Evolutionary conservation across 2,797 vertebrate species (phyloP).

Genomic region (Centroberyx gerrardi): DNA sequence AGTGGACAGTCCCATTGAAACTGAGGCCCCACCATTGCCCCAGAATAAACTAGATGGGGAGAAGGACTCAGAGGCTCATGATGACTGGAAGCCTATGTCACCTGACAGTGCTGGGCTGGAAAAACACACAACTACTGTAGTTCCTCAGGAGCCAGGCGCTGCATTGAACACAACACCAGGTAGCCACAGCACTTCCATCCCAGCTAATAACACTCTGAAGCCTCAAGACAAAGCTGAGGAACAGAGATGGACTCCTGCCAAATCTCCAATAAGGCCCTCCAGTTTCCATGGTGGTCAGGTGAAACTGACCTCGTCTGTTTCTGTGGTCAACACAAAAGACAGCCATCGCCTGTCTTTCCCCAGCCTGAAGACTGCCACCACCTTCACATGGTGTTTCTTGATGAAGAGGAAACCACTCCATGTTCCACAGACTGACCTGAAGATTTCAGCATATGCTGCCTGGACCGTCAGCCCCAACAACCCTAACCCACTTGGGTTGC

Average conservation of each 20-base stretch:
- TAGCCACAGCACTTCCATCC: conserved; percentile 59
- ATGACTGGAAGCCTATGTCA: conserved; percentile 75
- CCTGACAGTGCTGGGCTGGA: conserved; percentile 81
- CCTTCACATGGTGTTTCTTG: conserved; percentile 97
- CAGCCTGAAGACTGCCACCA: conserved; percentile 96
- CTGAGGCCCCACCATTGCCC: conserved; percentile 83
- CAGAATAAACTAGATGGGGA: conserved; percentile 74
- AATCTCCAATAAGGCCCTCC: conserved; percentile 81
- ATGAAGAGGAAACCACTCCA: conserved; percentile 93
- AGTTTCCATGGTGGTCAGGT: conserved; percentile 85
- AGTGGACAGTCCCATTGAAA: conserved; percentile 90
- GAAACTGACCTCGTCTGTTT: conserved; percentile 83
- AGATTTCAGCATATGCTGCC: conserved; percentile 93
- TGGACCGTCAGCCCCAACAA: conserved; percentile 91
- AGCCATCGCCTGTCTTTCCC: conserved; percentile 91
- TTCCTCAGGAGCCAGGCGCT: conserved; percentile 60
- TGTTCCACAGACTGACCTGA: conserved; percentile 91
- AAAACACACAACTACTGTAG: conserved; percentile 77
- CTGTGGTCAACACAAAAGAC: conserved; percentile 86
- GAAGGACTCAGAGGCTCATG: conserved; percentile 76
- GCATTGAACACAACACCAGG: conserved; percentile 70
- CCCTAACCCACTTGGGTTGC: conserved; percentile 94
- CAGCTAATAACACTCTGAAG: conserved; percentile 80
- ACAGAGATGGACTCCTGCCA: conserved; percentile 82
- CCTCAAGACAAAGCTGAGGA: conserved; percentile 86